phyloP scores from a whole-genome alignment of 2,113 vertebrate species.

The Tragelaphus scriptus region DNA sequence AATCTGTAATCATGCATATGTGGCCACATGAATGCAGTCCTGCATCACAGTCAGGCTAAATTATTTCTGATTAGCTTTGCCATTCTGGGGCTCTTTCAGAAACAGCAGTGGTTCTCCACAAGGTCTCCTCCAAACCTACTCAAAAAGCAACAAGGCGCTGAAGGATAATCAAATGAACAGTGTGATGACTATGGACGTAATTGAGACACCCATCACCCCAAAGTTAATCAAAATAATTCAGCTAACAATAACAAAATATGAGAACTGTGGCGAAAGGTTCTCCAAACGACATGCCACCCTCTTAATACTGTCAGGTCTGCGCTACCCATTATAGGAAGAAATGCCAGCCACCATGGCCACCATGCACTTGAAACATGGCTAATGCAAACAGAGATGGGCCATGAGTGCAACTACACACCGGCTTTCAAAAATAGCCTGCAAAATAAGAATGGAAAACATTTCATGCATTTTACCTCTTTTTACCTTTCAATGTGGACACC shows the following conservation, averaged over 20 bases:
- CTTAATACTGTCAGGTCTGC: background rate
- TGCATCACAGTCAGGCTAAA: background rate
- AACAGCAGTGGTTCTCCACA: background rate
- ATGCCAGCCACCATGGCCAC: background rate
- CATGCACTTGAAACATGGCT: background rate
- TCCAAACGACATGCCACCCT: background rate
- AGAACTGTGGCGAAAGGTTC: background rate
- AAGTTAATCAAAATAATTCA: background rate
- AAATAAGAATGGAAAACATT: background rate
- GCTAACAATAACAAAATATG: background rate
- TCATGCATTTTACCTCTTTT: background rate
- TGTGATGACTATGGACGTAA: background rate
- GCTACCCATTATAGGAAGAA: background rate
- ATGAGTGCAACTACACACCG: background rate
- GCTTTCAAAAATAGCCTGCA: background rate
- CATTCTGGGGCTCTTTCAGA: background rate
- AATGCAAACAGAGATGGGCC: background rate
- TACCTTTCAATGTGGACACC: slow-evolving; percentile 9
- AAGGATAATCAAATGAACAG: background rate
- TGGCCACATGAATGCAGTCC: background rate
- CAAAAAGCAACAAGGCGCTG: background rate
- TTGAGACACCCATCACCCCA: background rate
- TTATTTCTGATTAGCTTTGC: background rate
- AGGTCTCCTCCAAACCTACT: background rate
- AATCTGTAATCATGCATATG: background rate